These are phyloP conservation scores for Oxycera nigricornis DNA, from an alignment of 2,888 invertebrate genomes.

Conservation along the genomic window DNA sequence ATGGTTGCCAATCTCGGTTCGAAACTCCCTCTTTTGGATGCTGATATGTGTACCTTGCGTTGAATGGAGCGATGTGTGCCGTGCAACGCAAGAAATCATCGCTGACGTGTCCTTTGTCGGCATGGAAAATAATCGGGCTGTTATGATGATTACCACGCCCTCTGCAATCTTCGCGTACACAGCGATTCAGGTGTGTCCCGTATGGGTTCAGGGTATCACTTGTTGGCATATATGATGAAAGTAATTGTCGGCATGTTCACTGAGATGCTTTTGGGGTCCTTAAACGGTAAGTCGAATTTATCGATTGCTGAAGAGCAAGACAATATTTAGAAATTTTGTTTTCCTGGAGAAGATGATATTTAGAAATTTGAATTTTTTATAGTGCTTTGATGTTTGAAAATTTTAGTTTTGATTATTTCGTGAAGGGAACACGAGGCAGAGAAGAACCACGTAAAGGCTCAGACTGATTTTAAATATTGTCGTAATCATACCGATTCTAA, in stretches of 20 bases:
- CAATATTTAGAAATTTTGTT: no score
- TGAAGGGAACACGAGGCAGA: no score
- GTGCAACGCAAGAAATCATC: slow-evolving; percentile 40
- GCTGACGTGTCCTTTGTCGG: slow-evolving; percentile 47
- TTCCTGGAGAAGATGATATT: no score
- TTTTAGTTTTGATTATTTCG: no score
- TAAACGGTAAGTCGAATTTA: no score
- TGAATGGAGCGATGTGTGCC: slow-evolving; percentile 23
- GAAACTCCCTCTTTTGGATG: slow-evolving; percentile 11
- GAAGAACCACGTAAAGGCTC: no score
- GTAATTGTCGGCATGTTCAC: background rate
- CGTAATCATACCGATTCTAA: no score
- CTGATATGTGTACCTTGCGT: slow-evolving; percentile 33
- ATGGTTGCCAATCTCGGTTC: slow-evolving; percentile 8
- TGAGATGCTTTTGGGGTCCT: no score
- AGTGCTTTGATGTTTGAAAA: no score
- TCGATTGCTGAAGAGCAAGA: no score
- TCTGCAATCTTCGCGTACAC: slow-evolving; percentile 48
- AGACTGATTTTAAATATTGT: no score
- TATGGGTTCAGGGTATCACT: background rate
- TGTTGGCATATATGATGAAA: background rate
- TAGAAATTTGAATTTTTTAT: no score
- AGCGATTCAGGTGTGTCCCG: slow-evolving; percentile 33
- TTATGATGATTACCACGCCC: slow-evolving; percentile 46
- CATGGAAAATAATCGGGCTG: slow-evolving; percentile 45